Evolutionary conservation across 1,140 invertebrate genomes (phyloP).

Genomic region (Neodiprion virginianus): DNA sequence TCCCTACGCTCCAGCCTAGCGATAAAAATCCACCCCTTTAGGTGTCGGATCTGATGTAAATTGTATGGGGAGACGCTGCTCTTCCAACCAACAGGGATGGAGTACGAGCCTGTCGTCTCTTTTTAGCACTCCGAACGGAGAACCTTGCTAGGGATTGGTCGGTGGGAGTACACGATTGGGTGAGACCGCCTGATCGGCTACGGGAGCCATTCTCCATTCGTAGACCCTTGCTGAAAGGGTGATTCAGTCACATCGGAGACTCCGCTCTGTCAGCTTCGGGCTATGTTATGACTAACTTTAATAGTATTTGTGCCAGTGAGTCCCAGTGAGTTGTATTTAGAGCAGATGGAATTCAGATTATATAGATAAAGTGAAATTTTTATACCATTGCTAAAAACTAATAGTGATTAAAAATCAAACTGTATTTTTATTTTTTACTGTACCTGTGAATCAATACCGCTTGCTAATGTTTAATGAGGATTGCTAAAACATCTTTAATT

Average conservation of each 20-base stretch:
- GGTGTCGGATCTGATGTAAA: slow-evolving; percentile 33
- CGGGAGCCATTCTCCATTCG: slow-evolving; percentile 25
- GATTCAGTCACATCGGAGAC: slow-evolving; percentile 38
- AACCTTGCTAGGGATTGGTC: slow-evolving; percentile 34
- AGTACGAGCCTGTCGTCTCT: slow-evolving; percentile 32
- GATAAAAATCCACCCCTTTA: slow-evolving; percentile 33
- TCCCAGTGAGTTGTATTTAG: not conserved
- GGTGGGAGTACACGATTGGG: slow-evolving; percentile 33
- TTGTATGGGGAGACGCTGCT: slow-evolving; percentile 36
- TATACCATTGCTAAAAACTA: not conserved
- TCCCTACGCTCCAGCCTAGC: not conserved
- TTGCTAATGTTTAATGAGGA: not conserved
- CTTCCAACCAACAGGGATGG: slow-evolving; percentile 30
- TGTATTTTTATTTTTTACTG: not conserved
- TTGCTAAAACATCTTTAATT: not conserved
- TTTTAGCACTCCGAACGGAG: slow-evolving; percentile 36
- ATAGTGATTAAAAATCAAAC: not conserved
- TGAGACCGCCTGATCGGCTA: slow-evolving; percentile 14
- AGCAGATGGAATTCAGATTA: not conserved
- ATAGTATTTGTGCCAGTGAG: not conserved
- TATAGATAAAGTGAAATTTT: not conserved
- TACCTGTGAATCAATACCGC: no score
- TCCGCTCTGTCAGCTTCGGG: slow-evolving; percentile 22
- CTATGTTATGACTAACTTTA: slow-evolving; percentile 14
- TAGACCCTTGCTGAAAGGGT: slow-evolving; percentile 34